Conservation (phyloP, 2,797 vertebrate genomes). For the Steatocranus sp. region DNA sequence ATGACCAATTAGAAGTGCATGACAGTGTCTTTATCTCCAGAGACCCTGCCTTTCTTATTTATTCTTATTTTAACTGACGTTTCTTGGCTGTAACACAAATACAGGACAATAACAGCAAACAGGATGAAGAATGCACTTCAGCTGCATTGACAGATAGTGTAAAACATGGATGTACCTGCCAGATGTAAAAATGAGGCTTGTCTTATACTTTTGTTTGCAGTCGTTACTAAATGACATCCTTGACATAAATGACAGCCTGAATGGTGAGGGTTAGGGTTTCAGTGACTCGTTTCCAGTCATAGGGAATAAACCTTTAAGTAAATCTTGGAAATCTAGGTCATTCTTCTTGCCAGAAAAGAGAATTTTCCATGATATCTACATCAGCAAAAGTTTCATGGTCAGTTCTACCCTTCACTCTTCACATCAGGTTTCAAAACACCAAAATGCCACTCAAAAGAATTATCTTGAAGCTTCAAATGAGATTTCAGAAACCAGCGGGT, state of each 20-base stretch:
- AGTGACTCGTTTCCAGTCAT: neutral
- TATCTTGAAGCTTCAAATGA: neutral
- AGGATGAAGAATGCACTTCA: neutral
- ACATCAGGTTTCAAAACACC: neutral
- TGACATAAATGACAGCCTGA: neutral
- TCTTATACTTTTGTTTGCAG: neutral
- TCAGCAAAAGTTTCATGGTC: neutral
- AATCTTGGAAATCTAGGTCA: neutral
- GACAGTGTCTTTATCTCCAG: neutral
- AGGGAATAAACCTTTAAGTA: neutral
- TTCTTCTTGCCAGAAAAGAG: neutral
- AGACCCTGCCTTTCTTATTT: neutral
- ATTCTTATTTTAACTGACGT: neutral
- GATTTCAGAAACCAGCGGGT: neutral
- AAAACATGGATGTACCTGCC: neutral
- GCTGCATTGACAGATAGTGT: neutral
- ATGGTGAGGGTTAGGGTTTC: neutral
- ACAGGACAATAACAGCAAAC: neutral
- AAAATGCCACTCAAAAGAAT: neutral
- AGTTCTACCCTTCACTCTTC: neutral
- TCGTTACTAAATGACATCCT: neutral
- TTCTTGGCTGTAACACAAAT: neutral
- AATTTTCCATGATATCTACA: neutral
- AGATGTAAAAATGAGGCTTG: neutral
- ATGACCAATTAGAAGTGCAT: neutral